A percentile compares a stretch with the other conserved stretches of the same genome.
These are phyloP conservation scores for Paradoxurus hermaphroditus DNA, from an alignment of 2,113 vertebrate species.

Conservation along the genomic window DNA sequence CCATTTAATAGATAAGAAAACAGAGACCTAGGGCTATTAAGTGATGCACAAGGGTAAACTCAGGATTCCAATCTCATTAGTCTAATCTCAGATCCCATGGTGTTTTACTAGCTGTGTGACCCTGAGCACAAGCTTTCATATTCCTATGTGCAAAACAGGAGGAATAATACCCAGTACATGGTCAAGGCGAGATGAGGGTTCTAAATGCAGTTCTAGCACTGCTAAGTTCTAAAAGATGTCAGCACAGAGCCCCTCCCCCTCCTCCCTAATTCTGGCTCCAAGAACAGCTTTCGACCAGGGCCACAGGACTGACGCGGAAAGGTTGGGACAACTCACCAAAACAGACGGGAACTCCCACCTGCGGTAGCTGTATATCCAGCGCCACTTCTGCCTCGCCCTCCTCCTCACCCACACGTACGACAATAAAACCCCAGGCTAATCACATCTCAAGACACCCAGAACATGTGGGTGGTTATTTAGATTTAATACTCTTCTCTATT, in stretches of 20 bases:
- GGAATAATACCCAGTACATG: not conserved
- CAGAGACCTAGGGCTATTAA: not conserved
- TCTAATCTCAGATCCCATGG: not conserved
- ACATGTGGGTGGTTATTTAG: not conserved
- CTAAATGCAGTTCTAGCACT: not conserved
- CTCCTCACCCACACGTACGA: not conserved
- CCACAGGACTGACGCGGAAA: not conserved
- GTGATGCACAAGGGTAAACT: not conserved
- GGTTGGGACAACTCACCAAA: not conserved
- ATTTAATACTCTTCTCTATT: not conserved
- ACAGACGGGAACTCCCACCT: not conserved
- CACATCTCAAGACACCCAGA: not conserved
- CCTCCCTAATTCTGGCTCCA: not conserved
- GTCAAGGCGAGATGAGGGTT: not conserved
- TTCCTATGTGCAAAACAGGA: not conserved
- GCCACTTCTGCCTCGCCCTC: not conserved
- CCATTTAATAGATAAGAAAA: not conserved
- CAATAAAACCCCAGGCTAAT: not conserved
- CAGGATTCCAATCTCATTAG: not conserved
- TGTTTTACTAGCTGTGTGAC: not conserved
- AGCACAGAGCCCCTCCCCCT: accelerated
- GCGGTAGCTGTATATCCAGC: not conserved
- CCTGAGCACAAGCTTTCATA: not conserved
- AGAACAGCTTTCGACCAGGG: not conserved
- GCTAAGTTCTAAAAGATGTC: not conserved